A percentile compares a stretch with the other conserved stretches of the same genome.
Evolutionary conservation across 2,113 vertebrate genomes (phyloP).

Genomic region (Heloderma charlesbogerti): DNA sequence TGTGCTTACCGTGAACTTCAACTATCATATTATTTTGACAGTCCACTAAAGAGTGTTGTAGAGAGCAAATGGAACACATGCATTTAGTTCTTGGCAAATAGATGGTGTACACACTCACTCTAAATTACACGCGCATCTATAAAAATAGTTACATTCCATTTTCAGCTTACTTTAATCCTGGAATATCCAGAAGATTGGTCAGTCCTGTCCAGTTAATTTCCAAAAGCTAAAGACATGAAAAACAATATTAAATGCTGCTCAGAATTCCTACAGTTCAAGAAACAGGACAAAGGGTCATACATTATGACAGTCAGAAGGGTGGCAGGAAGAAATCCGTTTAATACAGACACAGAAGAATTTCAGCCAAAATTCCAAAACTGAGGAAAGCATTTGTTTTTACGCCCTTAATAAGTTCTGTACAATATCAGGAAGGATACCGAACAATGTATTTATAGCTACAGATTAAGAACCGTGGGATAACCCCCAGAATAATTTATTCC

Average conservation of each 20-base stretch:
- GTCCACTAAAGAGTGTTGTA: not conserved
- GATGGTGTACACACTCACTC: not conserved
- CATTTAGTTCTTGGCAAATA: not conserved
- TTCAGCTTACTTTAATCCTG: slow-evolving; percentile 93
- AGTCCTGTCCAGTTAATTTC: slow-evolving; percentile 98
- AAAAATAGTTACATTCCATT: not conserved
- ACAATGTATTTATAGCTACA: not conserved
- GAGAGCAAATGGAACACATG: not conserved
- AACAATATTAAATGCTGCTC: not conserved
- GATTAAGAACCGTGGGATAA: not conserved
- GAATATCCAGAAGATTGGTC: slow-evolving; percentile 96
- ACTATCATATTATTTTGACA: not conserved
- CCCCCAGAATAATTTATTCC: not conserved
- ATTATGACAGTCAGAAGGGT: not conserved
- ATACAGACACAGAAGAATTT: not conserved
- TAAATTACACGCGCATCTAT: not conserved
- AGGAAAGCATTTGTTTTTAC: not conserved
- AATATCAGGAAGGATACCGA: not conserved
- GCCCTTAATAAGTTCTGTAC: not conserved
- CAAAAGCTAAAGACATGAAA: slow-evolving; percentile 82
- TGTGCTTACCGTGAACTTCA: not conserved
- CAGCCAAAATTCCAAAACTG: not conserved
- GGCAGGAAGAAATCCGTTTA: not conserved
- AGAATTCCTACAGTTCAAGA: not conserved
- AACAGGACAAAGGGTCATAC: not conserved